Base-by-base conservation (phyloP, 2,113 vertebrate genomes). In the Neolamprologus toae region DNA sequence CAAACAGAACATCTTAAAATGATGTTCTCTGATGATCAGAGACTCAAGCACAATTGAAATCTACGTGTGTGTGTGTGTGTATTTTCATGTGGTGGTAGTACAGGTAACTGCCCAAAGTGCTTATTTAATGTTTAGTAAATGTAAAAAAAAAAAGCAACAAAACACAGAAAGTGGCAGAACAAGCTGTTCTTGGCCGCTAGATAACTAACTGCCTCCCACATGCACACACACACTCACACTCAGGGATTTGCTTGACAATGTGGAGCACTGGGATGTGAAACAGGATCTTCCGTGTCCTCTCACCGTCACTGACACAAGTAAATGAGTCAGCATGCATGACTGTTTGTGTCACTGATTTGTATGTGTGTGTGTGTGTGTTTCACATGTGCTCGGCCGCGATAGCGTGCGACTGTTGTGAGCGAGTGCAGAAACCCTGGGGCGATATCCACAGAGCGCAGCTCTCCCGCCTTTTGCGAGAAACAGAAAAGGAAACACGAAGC, bases 161-260 rank as follows among this genome's bases (percentile, higher is more conserved):
- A 47, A 45, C 35, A 23, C 66, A 73, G 40, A 73, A 73, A 26
- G 40, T 19, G 35, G 59, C 26, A 91, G 91, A 88, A 90, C 91
- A 90, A 87, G 88, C 88, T 91, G 90, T 89, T 90, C 86, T 81
- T 85, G 86, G 49, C 86, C 28, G 80, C 80, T 89, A 55, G 89
- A 89, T 89, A 86, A 66, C 88, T 51, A 80, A 86, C 78, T 47
- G 57, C 86, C 86, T 91, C 88, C 88, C 78, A 88, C 88, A 88
- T 42, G 40, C 78, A 68, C 82, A 81, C 57, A 78, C 12, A 49
- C 78, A 53, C n/a, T 68, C 71, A 81, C 59, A 31, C 82, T 83
- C 21, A 81, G 83, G 54, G 83, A 88, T 88, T 86, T 82, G 35
- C 51, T 83, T 83, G 47, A 83, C 88, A 86, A 57, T 66, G 73